phyloP scores from a whole-genome alignment of 2,113 vertebrate species.

The Sigmodon hispidus region DNA sequence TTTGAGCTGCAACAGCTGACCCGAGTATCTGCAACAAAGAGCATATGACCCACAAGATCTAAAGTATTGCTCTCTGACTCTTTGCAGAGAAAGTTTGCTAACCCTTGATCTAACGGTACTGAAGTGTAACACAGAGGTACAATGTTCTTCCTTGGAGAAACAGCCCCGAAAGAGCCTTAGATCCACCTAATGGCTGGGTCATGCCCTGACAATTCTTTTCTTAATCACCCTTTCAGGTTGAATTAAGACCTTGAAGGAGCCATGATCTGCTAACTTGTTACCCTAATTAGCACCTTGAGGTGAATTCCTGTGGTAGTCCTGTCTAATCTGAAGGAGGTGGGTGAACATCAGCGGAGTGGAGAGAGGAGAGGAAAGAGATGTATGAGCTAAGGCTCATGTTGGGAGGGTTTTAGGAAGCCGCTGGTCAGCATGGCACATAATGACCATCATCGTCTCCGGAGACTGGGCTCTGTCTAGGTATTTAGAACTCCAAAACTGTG shows the following conservation, averaged over 20 bases:
- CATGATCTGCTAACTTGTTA: conserved; percentile 64
- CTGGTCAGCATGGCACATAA: background rate
- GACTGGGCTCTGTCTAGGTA: background rate
- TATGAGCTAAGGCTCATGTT: too few relatives aligned
- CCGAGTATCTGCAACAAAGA: background rate
- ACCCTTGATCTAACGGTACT: background rate
- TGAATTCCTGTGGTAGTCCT: conserved; percentile 37
- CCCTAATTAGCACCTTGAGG: conserved; percentile 49
- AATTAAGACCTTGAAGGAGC: conserved; percentile 54
- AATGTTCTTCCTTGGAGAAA: background rate
- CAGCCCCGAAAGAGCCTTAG: background rate
- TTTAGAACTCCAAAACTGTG: background rate
- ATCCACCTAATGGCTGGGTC: background rate
- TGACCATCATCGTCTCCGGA: background rate
- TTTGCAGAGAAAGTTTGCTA: conserved; percentile 24
- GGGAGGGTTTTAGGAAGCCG: background rate
- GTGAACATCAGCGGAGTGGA: background rate
- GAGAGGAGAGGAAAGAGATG: background rate
- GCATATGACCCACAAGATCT: background rate
- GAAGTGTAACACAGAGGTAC: background rate
- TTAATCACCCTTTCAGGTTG: conserved; percentile 54
- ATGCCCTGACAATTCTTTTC: background rate
- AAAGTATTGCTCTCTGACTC: background rate
- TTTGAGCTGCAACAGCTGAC: background rate
- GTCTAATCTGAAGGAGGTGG: background rate